phyloP scores from a whole-genome alignment of 2,888 invertebrate species.

The Coleophora flavipennella region DNA sequence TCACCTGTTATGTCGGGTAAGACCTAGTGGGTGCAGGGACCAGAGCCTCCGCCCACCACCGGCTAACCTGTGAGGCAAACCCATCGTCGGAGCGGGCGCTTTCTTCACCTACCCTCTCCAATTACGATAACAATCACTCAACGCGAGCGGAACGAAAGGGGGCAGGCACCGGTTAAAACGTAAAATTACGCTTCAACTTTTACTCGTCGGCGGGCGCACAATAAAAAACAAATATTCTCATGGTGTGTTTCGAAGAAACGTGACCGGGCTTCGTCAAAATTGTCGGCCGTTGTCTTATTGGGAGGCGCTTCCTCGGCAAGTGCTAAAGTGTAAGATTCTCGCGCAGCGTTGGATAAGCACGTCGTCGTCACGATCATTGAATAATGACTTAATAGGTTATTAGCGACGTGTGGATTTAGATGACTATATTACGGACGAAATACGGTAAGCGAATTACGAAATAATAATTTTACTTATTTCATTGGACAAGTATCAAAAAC shows the following conservation, averaged over 20 bases:
- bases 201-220: constrained; percentile 61
- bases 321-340: constrained; percentile 70
- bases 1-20: too few relatives aligned
- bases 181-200: constrained; percentile 72
- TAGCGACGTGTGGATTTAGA: constrained; percentile 41
- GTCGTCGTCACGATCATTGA: constrained; percentile 64
- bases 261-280: constrained; percentile 72
- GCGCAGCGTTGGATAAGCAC: constrained; percentile 51
- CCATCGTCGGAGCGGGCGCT: constrained; percentile 34
- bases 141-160: constrained; percentile 72
- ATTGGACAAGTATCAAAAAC: too few relatives aligned
- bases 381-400: constrained; percentile 60
- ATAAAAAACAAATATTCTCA: constrained; percentile 73
- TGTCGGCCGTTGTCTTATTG: constrained; percentile 66
- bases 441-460: constrained; percentile 19
- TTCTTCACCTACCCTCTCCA: constrained; percentile 64
- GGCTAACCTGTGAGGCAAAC: constrained; percentile 20
- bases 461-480: too few relatives aligned
- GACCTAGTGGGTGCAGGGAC: constrained; percentile 21
- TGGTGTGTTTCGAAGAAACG: constrained; percentile 69
- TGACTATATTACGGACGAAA: constrained; percentile 24
- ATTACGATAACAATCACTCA: constrained; percentile 72
- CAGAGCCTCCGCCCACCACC: too few relatives aligned
- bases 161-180: constrained; percentile 70
- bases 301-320: constrained; percentile 58